Evolutionary conservation across 2,113 vertebrate genomes (phyloP).

Genomic region (Argyrosomus japonicus): DNA sequence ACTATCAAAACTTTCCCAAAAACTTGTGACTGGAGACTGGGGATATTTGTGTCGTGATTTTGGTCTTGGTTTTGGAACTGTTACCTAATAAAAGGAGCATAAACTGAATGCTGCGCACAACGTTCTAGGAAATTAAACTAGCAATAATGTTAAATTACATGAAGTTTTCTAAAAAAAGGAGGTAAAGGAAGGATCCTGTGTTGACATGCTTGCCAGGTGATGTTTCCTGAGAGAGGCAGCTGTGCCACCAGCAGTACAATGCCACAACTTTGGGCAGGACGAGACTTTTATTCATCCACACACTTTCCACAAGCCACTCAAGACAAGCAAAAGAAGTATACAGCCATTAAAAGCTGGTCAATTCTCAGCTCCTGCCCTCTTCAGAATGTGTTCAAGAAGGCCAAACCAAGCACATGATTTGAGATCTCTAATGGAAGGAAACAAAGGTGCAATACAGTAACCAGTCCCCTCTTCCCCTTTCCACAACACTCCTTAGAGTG

Average conservation of each 20-base stretch:
- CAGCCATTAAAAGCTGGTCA: constrained; percentile 72
- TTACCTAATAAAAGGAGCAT: neutral
- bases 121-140: neutral
- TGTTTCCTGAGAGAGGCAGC: constrained; percentile 68
- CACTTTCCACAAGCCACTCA: constrained; percentile 72
- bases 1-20: no score
- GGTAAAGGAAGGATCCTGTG: neutral
- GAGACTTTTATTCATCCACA: constrained; percentile 69
- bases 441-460: constrained; percentile 77
- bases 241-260: constrained; percentile 71
- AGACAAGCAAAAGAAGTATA: constrained; percentile 62
- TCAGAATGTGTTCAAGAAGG: constrained; percentile 70
- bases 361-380: constrained; percentile 69
- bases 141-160: neutral
- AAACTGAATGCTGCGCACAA: neutral
- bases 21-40: no score
- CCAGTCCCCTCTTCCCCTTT: constrained; percentile 27
- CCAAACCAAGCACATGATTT: constrained; percentile 67
- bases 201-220: constrained; percentile 71
- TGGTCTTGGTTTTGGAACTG: no score
- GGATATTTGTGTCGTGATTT: no score
- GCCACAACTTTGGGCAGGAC: constrained; percentile 60
- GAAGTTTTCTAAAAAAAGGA: neutral
- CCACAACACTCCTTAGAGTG: constrained; percentile 57
- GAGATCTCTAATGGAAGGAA: constrained; percentile 65